phyloP scores from a whole-genome alignment of 2,797 vertebrate genomes.

The Dallia pectoralis region DNA sequence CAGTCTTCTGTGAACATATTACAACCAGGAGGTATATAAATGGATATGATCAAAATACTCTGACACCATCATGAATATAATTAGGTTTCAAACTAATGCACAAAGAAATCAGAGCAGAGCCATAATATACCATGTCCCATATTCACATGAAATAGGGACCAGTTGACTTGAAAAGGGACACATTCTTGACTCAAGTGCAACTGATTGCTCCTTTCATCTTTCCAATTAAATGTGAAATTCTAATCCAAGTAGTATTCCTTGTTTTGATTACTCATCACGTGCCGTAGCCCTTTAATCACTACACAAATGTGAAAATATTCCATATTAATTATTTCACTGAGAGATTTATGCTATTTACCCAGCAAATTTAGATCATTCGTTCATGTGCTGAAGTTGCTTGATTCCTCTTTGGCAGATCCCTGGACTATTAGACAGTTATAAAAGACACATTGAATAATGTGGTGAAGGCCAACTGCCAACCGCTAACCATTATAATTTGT shows the following conservation, averaged over 20 bases:
- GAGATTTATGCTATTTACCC: slow-evolving; percentile 47
- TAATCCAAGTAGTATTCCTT: slow-evolving; percentile 70
- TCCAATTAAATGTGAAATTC: slow-evolving; percentile 72
- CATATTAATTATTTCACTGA: slow-evolving; percentile 56
- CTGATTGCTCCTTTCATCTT: slow-evolving; percentile 76
- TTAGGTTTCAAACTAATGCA: slow-evolving; percentile 25
- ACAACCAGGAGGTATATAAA: not conserved
- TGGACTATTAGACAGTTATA: slow-evolving; percentile 51
- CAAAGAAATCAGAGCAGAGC: slow-evolving; percentile 22
- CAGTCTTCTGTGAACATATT: not conserved
- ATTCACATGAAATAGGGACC: slow-evolving; percentile 53
- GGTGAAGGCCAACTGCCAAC: slow-evolving; percentile 50
- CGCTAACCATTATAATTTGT: slow-evolving; percentile 59
- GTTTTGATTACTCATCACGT: slow-evolving; percentile 66
- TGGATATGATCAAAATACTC: slow-evolving; percentile 42
- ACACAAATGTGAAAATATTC: slow-evolving; percentile 48
- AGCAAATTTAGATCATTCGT: slow-evolving; percentile 49
- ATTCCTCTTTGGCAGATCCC: slow-evolving; percentile 35
- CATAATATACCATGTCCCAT: slow-evolving; percentile 37
- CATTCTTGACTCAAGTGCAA: slow-evolving; percentile 60
- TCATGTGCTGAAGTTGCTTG: slow-evolving; percentile 11
- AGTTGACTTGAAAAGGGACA: slow-evolving; percentile 54
- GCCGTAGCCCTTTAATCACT: slow-evolving; percentile 66
- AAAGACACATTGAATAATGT: slow-evolving; percentile 23
- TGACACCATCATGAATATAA: slow-evolving; percentile 42